Base-by-base conservation (phyloP, 2,888 invertebrate species). In the Amiota mariae region DNA sequence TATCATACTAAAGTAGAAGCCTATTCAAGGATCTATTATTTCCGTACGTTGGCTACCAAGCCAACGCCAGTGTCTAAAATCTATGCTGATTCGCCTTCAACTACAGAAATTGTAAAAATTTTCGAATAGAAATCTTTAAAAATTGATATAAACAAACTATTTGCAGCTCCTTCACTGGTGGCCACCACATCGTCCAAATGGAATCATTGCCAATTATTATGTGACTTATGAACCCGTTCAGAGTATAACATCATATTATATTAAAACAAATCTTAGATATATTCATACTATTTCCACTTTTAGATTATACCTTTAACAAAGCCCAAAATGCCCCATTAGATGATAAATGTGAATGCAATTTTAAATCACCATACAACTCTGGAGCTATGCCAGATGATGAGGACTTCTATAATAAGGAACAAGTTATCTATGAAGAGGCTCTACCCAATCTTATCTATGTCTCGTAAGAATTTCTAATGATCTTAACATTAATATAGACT, bases 1-100 rank as follows among this genome's bases (percentile, higher is more conserved):
- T 95, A 95, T 87, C 92, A 92, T 24, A 64, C 20, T 20, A 20
- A 20, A 20, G 12, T 59, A 72, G 97, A 97, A 51, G 97, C 95
- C 2, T 95, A 96, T 89, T 97, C 97, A 84, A 90, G 92, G 11
- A 94, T 98, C 71, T 90, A 93, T 61, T 98, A 97, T 91, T 96
- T 98, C 89, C 94, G 93, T 66, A 93, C 93, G 72, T 9, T 77
- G 13, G 95, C 94, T 13, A 90, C 86, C 66, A 88, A 76, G 72
- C 88, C 90, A 8, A 85, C 85, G 57, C 80, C 82, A 3, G 86
- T 89, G 0, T 77, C 79, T 1, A 83, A 83, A 82, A 88, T 80
- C 73, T 90, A 75, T 78, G 86, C 66, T 70, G 87, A 51, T 72
- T 78, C 85, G 0, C 83, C 77, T 78, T 87, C 85, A 79, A 87